Evolutionary conservation across 2,888 invertebrate genomes (phyloP).

Genomic region (Eupithecia tripunctaria): DNA sequence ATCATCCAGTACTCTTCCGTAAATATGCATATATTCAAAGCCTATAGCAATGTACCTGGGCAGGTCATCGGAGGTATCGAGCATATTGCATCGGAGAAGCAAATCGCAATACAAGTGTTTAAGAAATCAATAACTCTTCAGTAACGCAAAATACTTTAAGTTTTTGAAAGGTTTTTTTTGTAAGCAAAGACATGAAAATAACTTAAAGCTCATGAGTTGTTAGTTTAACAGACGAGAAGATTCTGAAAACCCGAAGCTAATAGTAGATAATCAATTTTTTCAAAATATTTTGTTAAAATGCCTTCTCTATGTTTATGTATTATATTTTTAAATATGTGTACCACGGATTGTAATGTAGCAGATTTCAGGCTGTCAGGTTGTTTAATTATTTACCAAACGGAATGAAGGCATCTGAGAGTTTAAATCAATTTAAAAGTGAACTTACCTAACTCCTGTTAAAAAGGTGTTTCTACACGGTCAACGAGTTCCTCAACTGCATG

Average conservation of each 20-base stretch:
- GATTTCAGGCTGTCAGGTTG: no score
- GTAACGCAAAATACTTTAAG: not conserved
- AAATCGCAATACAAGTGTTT: not conserved
- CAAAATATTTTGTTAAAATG: not conserved
- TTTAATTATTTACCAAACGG: no score
- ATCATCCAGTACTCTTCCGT: not conserved
- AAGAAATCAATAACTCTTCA: not conserved
- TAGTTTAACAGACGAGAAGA: not conserved
- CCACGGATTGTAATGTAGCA: no score
- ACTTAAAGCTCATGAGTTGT: not conserved
- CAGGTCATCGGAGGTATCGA: not conserved
- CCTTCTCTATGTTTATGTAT: no score
- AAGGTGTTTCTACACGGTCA: no score
- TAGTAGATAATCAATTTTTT: not conserved
- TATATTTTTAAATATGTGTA: not conserved
- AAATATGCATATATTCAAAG: no score
- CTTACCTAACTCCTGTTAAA: no score
- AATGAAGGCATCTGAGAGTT: no score
- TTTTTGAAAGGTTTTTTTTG: not conserved
- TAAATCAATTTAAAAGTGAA: no score
- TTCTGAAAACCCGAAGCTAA: not conserved
- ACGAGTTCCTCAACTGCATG: no score
- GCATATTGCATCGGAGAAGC: not conserved
- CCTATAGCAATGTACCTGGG: no score
- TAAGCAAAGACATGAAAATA: not conserved